Evolutionary conservation across 2,113 vertebrate genomes (phyloP).

Genomic region (Delphinus delphis): DNA sequence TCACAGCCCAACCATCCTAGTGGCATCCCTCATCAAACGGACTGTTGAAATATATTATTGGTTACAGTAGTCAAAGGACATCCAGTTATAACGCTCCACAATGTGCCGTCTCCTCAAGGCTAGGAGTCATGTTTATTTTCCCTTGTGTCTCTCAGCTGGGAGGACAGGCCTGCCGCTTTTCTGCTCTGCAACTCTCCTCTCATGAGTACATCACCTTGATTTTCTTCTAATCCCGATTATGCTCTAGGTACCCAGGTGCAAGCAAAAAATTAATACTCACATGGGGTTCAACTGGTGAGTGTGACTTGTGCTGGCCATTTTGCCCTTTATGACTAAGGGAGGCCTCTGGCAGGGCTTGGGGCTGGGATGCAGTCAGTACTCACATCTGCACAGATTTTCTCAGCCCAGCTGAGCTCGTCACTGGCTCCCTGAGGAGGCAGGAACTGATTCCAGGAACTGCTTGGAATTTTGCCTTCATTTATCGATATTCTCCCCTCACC

Average conservation of each 20-base stretch:
- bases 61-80: not conserved
- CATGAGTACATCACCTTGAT: not conserved
- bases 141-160: not conserved
- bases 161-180: not conserved
- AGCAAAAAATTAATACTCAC: not conserved
- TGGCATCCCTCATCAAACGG: not conserved
- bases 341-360: not conserved
- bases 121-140: not conserved
- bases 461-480: constrained; percentile 64
- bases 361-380: not conserved
- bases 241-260: not conserved
- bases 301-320: not conserved
- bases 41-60: not conserved
- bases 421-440: constrained; percentile 52
- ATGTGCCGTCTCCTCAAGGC: not conserved
- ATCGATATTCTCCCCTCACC: constrained; percentile 55
- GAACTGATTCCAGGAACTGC: constrained; percentile 61
- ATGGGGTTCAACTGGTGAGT: not conserved
- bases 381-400: constrained; percentile 63
- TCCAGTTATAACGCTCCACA: not conserved
- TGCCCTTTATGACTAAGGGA: not conserved
- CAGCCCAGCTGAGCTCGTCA: constrained; percentile 68
- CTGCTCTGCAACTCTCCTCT: not conserved
- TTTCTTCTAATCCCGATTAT: not conserved
- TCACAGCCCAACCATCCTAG: not conserved